These are phyloP conservation scores for Apotomis turbidana DNA, from an alignment of 2,888 invertebrate genomes.

Conservation along the genomic window DNA sequence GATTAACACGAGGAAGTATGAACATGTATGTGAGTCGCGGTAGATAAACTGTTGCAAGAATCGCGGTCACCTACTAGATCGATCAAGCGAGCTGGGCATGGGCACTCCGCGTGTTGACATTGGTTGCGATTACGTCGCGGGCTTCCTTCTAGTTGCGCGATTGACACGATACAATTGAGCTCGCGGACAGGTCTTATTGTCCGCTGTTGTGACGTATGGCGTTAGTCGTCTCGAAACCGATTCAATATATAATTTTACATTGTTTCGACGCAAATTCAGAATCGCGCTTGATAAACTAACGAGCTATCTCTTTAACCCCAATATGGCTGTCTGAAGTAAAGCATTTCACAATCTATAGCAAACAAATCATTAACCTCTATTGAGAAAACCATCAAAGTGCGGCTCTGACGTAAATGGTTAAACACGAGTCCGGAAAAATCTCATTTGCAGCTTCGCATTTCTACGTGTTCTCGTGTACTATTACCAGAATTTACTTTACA, in stretches of 20 bases:
- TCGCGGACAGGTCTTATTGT: slow-evolving; percentile 51
- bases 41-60: slow-evolving; percentile 53
- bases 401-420: neutral
- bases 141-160: slow-evolving; percentile 66
- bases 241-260: neutral
- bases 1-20: slow-evolving; percentile 26
- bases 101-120: slow-evolving; percentile 61
- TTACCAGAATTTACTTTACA: too few relatives aligned
- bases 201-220: slow-evolving; percentile 47
- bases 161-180: slow-evolving; percentile 57
- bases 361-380: slow-evolving; percentile 32
- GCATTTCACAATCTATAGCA: slow-evolving; percentile 21
- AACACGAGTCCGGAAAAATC: too few relatives aligned
- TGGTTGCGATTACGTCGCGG: slow-evolving; percentile 61
- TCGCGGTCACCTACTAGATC: slow-evolving; percentile 57
- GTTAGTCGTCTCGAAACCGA: neutral
- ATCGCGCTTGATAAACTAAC: slow-evolving; percentile 23
- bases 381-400: neutral
- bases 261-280: slow-evolving; percentile 12
- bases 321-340: slow-evolving; percentile 10
- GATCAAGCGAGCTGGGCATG: slow-evolving; percentile 54
- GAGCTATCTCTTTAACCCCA: slow-evolving; percentile 31
- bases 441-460: too few relatives aligned
- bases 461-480: too few relatives aligned
- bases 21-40: neutral